phyloP scores from a whole-genome alignment of 1,140 invertebrate genomes.

The Battus philenor region DNA sequence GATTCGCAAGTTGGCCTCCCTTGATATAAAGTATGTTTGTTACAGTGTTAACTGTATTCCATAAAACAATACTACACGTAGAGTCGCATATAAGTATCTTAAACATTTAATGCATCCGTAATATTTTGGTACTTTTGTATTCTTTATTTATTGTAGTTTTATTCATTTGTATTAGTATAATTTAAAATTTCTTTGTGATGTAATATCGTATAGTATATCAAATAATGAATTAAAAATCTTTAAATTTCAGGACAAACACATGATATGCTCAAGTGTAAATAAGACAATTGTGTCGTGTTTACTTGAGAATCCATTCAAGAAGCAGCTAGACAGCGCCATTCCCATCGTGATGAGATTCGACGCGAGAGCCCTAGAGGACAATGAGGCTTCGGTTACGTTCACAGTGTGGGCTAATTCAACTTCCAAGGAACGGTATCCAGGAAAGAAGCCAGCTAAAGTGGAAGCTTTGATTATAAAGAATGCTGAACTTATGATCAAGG shows the following conservation, averaged over 20 bases:
- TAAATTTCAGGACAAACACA: conserved; percentile 71
- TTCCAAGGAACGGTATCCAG: conserved; percentile 80
- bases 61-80: too few species aligned
- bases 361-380: conserved; percentile 83
- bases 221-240: neutral
- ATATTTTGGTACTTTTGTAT: too few species aligned
- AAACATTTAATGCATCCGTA: neutral
- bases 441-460: conserved; percentile 76
- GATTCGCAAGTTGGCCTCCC: too few species aligned
- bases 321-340: conserved; percentile 70
- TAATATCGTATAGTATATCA: too few species aligned
- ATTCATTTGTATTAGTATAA: too few species aligned
- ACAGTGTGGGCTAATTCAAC: conserved; percentile 91
- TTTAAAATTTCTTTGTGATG: too few species aligned
- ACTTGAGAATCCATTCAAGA: conserved; percentile 93
- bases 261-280: conserved; percentile 84
- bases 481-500: conserved; percentile 88
- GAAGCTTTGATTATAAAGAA: conserved; percentile 85
- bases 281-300: conserved; percentile 86
- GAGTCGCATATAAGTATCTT: too few species aligned
- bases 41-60: too few species aligned
- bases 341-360: conserved; percentile 87
- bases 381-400: conserved; percentile 83
- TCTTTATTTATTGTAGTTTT: too few species aligned
- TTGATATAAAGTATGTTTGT: too few species aligned